Base-by-base conservation (phyloP, 2,888 invertebrate genomes). In the Oeneis ivallda region DNA sequence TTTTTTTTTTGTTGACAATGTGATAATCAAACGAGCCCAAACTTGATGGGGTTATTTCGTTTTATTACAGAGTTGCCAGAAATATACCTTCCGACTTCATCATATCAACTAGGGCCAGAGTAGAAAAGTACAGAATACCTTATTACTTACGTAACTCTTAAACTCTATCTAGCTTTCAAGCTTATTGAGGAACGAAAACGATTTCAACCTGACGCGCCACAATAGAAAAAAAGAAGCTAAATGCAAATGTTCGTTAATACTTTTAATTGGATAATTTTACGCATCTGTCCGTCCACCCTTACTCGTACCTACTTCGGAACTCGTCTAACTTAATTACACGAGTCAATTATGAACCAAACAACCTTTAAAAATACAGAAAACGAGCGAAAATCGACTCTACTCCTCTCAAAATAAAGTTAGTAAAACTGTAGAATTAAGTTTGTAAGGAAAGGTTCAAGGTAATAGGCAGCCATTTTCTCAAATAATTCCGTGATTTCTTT, bases 251-350 rank as follows among this genome's bases (percentile, higher is more conserved):
- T 71, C 72, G 69, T 74, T 73, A 74, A 74, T 72, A 73, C 72
- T 72, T 76, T 75, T 75, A 77, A 78, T 77, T 76, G 72, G 69
- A 71, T 73, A 72, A 76, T 78, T 75, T 72, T 70, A 72, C 74
- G 75, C 78, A 78, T 77, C 78, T 77, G 77, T 65, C 66, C 65
- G 63, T 26, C 49, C 49, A 15, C 66, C 59, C 58, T 71, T 69
- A 72, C 72, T 47, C 47, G 11, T 50, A 50, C 49, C 66, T 72
- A 73, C 73, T 72, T 70, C 67, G 62, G 60, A 74, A 72, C 71
- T 72, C 68, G 63, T 61, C 72, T 62, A 66, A 70, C 68, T 71
- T 71, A 70, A 73, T 73, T 72, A 70, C 61, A 72, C 59, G 54
- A 69, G 64, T 69, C 67, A 67, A 69, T 69, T 67, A 67, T 62